These are phyloP conservation scores for Bostrychus sinensis DNA, from an alignment of 2,113 vertebrate genomes.

Conservation along the genomic window DNA sequence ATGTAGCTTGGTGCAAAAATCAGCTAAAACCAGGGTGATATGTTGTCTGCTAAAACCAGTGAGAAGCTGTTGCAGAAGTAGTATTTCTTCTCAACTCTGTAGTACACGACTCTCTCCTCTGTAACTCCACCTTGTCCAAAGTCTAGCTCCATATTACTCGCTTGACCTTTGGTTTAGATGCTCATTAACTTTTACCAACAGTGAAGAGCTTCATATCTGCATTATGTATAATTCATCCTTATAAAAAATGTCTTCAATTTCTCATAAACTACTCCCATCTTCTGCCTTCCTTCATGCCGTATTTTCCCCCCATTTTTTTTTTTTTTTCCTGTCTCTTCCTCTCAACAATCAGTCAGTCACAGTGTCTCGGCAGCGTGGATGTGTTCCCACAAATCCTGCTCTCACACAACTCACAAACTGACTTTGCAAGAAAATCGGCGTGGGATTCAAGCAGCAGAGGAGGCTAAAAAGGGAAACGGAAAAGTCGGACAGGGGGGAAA, in stretches of 20 bases:
- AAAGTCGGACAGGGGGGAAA: neutral
- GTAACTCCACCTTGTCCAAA: too few relatives aligned
- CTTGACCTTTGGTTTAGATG: too few relatives aligned
- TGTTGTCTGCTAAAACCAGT: too few relatives aligned
- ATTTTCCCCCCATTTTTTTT: slow-evolving; percentile 14
- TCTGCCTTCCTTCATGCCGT: neutral
- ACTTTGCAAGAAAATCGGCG: slow-evolving; percentile 48
- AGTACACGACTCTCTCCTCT: too few relatives aligned
- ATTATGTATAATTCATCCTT: neutral
- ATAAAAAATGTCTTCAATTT: neutral
- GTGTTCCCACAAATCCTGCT: slow-evolving; percentile 52
- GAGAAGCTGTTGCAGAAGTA: too few relatives aligned
- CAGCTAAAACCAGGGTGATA: too few relatives aligned
- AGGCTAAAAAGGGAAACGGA: slow-evolving; percentile 25
- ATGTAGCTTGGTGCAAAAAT: too few relatives aligned
- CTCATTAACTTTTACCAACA: too few relatives aligned
- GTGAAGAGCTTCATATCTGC: neutral
- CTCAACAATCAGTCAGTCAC: slow-evolving; percentile 56
- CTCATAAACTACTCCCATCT: slow-evolving; percentile 1
- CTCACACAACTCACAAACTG: slow-evolving; percentile 57
- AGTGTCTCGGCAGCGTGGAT: slow-evolving; percentile 31
- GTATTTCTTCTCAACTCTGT: too few relatives aligned
- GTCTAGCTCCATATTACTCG: too few relatives aligned
- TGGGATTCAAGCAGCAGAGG: slow-evolving; percentile 16
- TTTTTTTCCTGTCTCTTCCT: slow-evolving; percentile 14